Evolutionary conservation across 2,888 invertebrate species (phyloP), one percentile per base, ranked within the genome.

Genomic region (Melinopterus prodromus): DNA sequence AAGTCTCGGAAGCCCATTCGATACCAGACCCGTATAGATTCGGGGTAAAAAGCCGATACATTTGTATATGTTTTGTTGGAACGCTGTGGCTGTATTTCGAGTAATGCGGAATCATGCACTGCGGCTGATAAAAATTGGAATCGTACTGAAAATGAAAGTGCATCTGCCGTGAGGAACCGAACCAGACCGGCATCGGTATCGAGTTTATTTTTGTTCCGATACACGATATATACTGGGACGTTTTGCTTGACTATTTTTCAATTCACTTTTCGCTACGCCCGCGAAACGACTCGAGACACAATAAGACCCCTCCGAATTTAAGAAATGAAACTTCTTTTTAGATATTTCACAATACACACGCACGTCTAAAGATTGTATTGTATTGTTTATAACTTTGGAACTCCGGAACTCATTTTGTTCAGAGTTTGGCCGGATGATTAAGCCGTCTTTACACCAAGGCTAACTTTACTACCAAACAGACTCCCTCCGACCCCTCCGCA

Each of bases 121-220:
- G 53, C 53, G 53, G 9, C 53, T 53, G 53, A 53, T 53, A 53
- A 53, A 53, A 53, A 53, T 53, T 53, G 53, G 53, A 53, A 53
- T 53, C 53, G 53, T 53, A 53, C 53, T 53, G 53, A 53, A 53
- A 53, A 53, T 53, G 53, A 53, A 53, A 53, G 53, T 53, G 53
- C 53, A 53, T 53, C 53, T 53, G 53, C 9, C 53, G 12, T 53
- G 12, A 53, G 53, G 53, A 53, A 53, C 53, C 53, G 12, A 12
- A 53, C 53, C 12, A 26, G 9, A 9, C 53, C 53, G 53, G 9
- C 5, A 53, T 53, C 53, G 53, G 53, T 53, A 53, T 53, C 53
- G 53, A 9, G 53, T 53, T 53, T 53, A 53, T 53, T 53, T 53
- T 53, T 53, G 53, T 53, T 53, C 53, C 53, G 53, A 9, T 53